Base-by-base conservation (phyloP, 2,113 vertebrate species). In the Poicephalus meyeri region DNA sequence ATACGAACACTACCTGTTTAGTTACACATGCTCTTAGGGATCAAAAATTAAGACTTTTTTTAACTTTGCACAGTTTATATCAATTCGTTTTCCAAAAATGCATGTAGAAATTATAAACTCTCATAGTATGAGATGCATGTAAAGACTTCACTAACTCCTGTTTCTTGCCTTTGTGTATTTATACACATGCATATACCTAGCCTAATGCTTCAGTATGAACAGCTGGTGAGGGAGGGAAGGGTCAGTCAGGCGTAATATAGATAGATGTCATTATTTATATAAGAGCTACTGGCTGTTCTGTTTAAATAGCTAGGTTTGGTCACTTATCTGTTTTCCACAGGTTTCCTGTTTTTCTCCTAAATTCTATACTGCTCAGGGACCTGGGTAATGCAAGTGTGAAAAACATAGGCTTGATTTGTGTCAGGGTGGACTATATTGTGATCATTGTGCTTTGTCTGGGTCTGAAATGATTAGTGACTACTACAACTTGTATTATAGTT, bases 341-440 rank as follows among this genome's bases (percentile, higher is more conserved):
- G 99, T 98, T 99, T 99, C 99, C 99, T 99, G 98, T 99, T 99
- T 98, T 99, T 99, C 97, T 97, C 98, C 94, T 74, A 69, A 96
- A 96, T 74, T 94, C 93, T 96, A 78, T 97, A 96, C 97, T 93
- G 86, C 89, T 74, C 41, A 80, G 97, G 95, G 97, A 97, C 96
- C 93, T 89, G 92, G 97, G 97, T 97, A 97, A 77, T 85, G 78
- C 49, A 79, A 96, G 96, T 37, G 37, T 37, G 37, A 37, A 37
- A 37, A 37, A 37, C 37, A 37, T 37, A 37, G 37, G 37, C 37
- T 9, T 37, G 37, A 37, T 37, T 37, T 10, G 37, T 37, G 37
- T 37, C 37, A 37, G 37, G 37, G 37, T 37, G 37, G 37, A 37
- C 37, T 37, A 37, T 37, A 37, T 37, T 37, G 37, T 37, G 37